A percentile compares a stretch with the other conserved stretches of the same genome.
These are phyloP conservation scores for Nemotelus pantherinus DNA, from an alignment of 2,888 invertebrate genomes.

Conservation along the genomic window DNA sequence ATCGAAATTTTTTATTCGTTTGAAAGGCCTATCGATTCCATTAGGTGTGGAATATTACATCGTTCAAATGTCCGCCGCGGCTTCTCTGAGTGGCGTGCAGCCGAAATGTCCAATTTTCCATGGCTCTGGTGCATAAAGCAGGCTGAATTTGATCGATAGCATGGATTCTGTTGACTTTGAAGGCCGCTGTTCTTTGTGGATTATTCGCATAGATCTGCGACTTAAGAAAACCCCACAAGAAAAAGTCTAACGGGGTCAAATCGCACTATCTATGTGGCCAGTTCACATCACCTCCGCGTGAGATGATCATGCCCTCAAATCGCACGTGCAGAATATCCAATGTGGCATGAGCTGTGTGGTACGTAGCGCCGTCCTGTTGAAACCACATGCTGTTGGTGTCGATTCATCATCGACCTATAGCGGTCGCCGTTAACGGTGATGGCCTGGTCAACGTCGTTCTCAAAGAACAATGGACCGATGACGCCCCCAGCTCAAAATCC, in stretches of 20 bases:
- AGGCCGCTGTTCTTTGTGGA: conserved; percentile 52
- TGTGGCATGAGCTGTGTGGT: neutral
- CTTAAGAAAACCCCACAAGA: conserved; percentile 9
- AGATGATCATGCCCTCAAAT: neutral
- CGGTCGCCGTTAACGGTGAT: conserved; percentile 3
- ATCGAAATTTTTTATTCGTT: no score
- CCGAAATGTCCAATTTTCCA: conserved; percentile 52
- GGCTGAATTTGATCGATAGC: conserved; percentile 56
- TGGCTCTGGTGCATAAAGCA: conserved; percentile 45
- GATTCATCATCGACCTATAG: neutral
- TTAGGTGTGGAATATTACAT: conserved; percentile 9
- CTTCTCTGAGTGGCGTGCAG: conserved; percentile 46
- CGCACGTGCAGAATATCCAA: neutral
- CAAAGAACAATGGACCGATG: conserved; percentile 8
- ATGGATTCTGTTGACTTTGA: conserved; percentile 53
- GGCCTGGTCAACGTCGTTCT: neutral
- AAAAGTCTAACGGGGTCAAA: conserved; percentile 5
- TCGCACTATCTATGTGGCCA: neutral
- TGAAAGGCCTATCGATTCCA: neutral
- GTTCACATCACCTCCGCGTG: conserved; percentile 1
- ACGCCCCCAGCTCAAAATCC: neutral
- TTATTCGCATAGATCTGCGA: conserved; percentile 51
- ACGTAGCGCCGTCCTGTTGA: conserved; percentile 7
- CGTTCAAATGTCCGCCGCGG: conserved; percentile 26
- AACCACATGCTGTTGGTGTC: conserved; percentile 1